phyloP scores from a whole-genome alignment of 2,888 invertebrate genomes.

The Leptopilina myrica region DNA sequence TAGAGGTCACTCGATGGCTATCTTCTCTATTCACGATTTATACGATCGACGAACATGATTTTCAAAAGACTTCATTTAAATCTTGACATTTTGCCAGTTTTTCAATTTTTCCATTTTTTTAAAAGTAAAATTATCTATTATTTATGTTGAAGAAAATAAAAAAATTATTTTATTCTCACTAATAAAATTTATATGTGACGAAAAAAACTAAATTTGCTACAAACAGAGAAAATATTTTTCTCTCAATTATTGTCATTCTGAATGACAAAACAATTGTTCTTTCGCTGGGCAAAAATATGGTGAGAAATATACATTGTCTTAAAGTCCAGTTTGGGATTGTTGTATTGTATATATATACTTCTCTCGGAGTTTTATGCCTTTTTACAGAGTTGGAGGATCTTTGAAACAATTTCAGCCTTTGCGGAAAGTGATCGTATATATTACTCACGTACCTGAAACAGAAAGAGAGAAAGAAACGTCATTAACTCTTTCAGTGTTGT shows the following conservation, averaged over 20 bases:
- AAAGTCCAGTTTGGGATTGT: conserved; percentile 13
- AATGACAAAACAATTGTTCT: no score
- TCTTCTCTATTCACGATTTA: conserved; percentile 63
- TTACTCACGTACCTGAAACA: conserved; percentile 65
- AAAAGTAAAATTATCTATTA: no score
- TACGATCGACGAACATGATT: conserved; percentile 44
- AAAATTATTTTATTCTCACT: no score
- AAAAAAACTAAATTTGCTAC: no score
- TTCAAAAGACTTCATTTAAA: conserved; percentile 25
- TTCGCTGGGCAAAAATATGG: not conserved
- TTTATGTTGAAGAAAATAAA: no score
- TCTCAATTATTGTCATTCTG: no score
- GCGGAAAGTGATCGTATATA: conserved; percentile 43
- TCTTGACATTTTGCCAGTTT: not conserved
- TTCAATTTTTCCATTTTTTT: not conserved
- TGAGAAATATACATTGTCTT: conserved; percentile 16
- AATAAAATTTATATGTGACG: no score
- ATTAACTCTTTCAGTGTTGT: conserved; percentile 52
- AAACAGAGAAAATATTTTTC: no score
- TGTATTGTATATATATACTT: not conserved
- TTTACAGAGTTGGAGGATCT: conserved; percentile 10
- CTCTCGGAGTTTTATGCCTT: conserved; percentile 36
- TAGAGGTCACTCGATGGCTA: conserved; percentile 63
- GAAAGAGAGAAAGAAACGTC: conserved; percentile 56
- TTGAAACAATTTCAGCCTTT: conserved; percentile 43